Conservation (phyloP, 2,797 vertebrate species). For the Dendrocincla fuliginosa region DNA sequence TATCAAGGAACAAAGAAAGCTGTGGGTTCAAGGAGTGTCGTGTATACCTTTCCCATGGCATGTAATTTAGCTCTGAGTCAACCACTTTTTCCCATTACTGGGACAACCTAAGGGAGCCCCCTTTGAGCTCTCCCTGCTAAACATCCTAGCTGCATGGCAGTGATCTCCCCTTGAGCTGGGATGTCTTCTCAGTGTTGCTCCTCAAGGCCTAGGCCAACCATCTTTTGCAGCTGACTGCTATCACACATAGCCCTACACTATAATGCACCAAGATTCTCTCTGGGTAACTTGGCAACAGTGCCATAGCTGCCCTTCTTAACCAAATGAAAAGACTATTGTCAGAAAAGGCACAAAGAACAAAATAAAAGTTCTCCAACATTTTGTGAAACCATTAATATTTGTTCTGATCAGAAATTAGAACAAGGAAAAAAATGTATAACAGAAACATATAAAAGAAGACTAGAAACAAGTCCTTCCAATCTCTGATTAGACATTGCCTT, state of each 20-base stretch:
- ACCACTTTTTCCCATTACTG: neutral
- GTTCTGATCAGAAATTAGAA: neutral
- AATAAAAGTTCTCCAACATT: neutral
- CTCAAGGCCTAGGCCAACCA: neutral
- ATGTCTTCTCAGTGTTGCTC: neutral
- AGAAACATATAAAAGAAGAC: neutral
- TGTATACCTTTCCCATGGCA: neutral
- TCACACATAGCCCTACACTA: rapidly evolving
- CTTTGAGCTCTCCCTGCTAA: neutral
- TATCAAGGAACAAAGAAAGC: neutral
- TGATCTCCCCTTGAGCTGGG: neutral
- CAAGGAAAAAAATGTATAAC: neutral
- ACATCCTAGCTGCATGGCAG: neutral
- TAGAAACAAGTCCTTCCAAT: neutral
- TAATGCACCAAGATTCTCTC: neutral
- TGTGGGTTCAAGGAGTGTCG: neutral
- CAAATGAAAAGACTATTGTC: neutral
- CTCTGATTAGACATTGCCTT: neutral
- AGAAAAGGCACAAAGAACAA: neutral
- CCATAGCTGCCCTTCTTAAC: neutral
- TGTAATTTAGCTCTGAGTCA: neutral
- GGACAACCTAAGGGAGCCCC: neutral
- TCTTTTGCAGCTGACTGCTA: neutral
- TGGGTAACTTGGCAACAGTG: neutral
- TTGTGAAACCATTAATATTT: neutral